phyloP scores from a whole-genome alignment of 2,113 vertebrate species.

The Syrrhaptes paradoxus region DNA sequence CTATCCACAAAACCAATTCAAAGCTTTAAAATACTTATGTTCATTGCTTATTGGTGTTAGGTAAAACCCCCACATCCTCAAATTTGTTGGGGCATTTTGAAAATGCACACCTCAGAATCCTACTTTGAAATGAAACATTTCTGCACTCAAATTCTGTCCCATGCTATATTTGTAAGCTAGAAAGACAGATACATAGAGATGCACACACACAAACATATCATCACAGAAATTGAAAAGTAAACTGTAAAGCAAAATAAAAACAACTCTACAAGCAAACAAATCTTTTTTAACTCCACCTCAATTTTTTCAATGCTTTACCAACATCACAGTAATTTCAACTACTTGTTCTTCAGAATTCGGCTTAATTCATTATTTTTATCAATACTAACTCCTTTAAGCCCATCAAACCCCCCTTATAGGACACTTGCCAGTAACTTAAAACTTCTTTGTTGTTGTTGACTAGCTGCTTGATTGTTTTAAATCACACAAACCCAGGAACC shows the following conservation, averaged over 20 bases:
- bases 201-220: accelerated
- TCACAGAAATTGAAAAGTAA: not conserved
- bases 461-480: accelerated
- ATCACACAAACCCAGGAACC: accelerated
- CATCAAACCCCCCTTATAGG: not conserved
- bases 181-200: not conserved
- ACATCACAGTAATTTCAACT: not conserved
- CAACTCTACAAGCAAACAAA: accelerated
- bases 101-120: accelerated
- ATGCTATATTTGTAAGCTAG: not conserved
- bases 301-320: not conserved
- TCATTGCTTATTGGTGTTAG: not conserved
- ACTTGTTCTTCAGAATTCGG: not conserved
- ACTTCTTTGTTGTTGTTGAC: not conserved
- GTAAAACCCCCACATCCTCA: not conserved
- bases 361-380: not conserved
- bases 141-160: not conserved
- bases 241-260: not conserved
- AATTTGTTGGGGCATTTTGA: not conserved
- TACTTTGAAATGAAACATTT: not conserved
- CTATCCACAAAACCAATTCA: not conserved
- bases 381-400: too few relatives aligned
- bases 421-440: too few relatives aligned
- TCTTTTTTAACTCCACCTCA: not conserved
- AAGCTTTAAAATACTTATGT: not conserved